phyloP scores from a whole-genome alignment of 2,113 vertebrate genomes.

The Heptranchias perlo region DNA sequence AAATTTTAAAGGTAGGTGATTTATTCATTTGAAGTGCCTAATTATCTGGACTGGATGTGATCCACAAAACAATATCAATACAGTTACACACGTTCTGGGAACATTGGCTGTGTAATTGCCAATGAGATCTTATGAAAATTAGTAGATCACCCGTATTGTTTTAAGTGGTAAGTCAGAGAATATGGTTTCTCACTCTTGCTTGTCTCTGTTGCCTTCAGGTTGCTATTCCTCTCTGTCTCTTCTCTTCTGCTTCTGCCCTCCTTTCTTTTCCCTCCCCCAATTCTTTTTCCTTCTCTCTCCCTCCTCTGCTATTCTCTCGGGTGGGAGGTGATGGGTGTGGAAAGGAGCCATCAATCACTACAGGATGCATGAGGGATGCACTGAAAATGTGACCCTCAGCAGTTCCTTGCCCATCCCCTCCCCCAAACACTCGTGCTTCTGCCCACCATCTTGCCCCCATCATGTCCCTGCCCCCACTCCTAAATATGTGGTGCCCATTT shows the following conservation, averaged over 20 bases:
- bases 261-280: neutral
- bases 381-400: no score
- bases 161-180: neutral
- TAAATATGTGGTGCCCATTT: no score
- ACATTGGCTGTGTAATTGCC: neutral
- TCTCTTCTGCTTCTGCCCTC: neutral
- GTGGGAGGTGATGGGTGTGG: neutral
- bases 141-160: no score
- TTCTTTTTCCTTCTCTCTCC: neutral
- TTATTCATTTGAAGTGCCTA: neutral
- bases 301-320: neutral
- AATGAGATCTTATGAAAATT: neutral
- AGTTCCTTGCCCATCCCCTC: no score
- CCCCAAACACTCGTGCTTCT: no score
- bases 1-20: conserved; percentile 84
- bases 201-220: neutral
- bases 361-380: no score
- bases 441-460: no score
- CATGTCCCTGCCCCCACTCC: no score
- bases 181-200: neutral
- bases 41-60: neutral
- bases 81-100: neutral
- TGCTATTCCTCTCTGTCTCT: neutral
- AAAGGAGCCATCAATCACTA: neutral
- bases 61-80: neutral